A percentile compares a stretch with the other conserved stretches of the same genome.
phyloP scores from a whole-genome alignment of 2,797 vertebrate species.

The Agapornis canus region DNA sequence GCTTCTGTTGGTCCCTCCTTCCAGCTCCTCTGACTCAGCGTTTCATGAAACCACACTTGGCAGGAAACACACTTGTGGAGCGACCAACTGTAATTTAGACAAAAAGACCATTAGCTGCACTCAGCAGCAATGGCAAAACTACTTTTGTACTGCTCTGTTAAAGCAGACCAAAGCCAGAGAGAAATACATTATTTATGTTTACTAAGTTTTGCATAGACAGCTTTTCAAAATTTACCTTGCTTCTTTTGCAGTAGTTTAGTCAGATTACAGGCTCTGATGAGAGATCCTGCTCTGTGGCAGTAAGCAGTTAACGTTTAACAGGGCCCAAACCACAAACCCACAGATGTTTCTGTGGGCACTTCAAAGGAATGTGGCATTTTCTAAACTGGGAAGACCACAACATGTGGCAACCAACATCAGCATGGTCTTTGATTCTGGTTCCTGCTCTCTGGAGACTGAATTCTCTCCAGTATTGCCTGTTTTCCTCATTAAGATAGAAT shows the following conservation, averaged over 20 bases:
- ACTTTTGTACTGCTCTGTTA: background rate
- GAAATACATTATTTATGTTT: constrained; percentile 37
- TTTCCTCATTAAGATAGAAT: background rate
- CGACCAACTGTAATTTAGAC: constrained; percentile 57
- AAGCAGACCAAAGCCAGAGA: background rate
- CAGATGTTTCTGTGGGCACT: background rate
- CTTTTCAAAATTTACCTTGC: background rate
- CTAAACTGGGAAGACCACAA: background rate
- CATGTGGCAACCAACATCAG: background rate
- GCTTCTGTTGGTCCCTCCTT: background rate
- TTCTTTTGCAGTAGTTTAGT: background rate
- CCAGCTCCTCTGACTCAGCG: constrained; percentile 48
- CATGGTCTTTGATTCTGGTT: background rate
- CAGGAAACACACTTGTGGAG: constrained; percentile 36
- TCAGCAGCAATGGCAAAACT: constrained; percentile 23
- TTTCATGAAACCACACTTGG: constrained; percentile 48
- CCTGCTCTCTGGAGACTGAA: background rate
- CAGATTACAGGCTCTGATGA: background rate
- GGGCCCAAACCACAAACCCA: background rate
- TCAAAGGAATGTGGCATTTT: constrained; percentile 17
- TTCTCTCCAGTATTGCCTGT: background rate
- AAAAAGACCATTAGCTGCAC: constrained; percentile 48
- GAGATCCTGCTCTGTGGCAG: background rate
- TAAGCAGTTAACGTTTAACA: background rate
- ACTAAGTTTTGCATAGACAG: background rate